Conservation (phyloP, 2,888 invertebrate species). For the Pristionchus entomophagus region DNA sequence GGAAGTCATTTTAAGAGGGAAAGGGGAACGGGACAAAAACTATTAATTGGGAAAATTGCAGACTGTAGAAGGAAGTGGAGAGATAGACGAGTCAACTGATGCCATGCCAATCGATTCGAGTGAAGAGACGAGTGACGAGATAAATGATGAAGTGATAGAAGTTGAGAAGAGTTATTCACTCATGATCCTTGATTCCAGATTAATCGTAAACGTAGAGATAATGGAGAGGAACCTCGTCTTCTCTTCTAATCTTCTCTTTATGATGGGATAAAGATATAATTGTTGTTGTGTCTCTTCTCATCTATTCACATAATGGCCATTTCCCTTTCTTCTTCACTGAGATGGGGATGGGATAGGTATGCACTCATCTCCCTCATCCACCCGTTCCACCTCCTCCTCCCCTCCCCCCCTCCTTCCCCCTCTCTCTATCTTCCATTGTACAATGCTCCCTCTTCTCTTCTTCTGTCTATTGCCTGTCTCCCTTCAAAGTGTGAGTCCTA, state of each 20-base stretch:
- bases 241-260: not conserved
- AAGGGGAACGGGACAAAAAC: not conserved
- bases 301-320: not conserved
- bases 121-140: not conserved
- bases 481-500: not conserved
- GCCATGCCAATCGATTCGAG: not conserved
- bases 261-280: not conserved
- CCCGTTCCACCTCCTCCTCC: slow-evolving; percentile 28
- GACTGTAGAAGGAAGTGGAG: not conserved
- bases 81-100: not conserved
- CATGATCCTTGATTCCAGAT: not conserved
- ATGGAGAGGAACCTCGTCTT: not conserved
- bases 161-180: not conserved
- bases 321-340: not conserved
- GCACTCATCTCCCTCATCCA: not conserved
- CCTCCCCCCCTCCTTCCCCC: not conserved
- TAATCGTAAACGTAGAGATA: not conserved
- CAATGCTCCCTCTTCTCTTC: not conserved
- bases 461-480: not conserved
- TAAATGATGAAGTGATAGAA: not conserved
- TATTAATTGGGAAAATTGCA: not conserved
- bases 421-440: not conserved
- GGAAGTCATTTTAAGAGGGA: not conserved
- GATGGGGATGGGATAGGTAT: not conserved
- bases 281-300: slow-evolving; percentile 2